Evolutionary conservation across 1,140 invertebrate genomes (phyloP).

Genomic region (Epicauta chinensis): DNA sequence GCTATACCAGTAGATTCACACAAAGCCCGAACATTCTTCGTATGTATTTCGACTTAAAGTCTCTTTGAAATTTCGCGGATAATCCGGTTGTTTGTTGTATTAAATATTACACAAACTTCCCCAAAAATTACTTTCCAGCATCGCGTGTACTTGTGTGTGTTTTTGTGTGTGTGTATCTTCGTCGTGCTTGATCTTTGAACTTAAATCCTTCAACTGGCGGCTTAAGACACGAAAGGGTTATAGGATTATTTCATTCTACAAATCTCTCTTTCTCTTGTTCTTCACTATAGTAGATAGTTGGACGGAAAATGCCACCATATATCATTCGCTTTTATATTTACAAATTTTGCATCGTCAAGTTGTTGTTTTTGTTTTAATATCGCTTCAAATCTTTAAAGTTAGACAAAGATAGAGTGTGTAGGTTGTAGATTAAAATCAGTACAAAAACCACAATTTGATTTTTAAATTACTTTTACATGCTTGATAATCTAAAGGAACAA

Average conservation of each 20-base stretch:
- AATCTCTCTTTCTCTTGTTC: conserved; percentile 10
- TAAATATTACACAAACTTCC: conserved; percentile 17
- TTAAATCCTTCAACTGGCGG: conserved; percentile 16
- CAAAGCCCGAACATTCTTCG: no score
- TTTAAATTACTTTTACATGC: no score
- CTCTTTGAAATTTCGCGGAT: conserved; percentile 6
- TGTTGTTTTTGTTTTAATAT: background rate
- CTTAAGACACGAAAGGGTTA: conserved; percentile 20
- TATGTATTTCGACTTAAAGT: no score
- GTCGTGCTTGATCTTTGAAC: conserved; percentile 18
- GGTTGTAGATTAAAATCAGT: no score
- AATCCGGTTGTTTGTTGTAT: conserved; percentile 19
- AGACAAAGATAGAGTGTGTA: no score
- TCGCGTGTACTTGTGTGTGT: no score
- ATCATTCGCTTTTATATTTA: background rate
- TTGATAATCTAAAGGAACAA: no score
- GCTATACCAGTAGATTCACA: no score
- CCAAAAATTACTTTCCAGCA: conserved; percentile 9
- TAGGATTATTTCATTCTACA: conserved; percentile 12
- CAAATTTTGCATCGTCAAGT: background rate
- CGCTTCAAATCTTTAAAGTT: no score
- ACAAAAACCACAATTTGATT: no score
- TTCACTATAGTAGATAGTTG: background rate
- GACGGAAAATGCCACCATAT: background rate
- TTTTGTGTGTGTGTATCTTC: background rate